Conservation (phyloP, 2,888 invertebrate genomes). For the Sepiola atlantica region DNA sequence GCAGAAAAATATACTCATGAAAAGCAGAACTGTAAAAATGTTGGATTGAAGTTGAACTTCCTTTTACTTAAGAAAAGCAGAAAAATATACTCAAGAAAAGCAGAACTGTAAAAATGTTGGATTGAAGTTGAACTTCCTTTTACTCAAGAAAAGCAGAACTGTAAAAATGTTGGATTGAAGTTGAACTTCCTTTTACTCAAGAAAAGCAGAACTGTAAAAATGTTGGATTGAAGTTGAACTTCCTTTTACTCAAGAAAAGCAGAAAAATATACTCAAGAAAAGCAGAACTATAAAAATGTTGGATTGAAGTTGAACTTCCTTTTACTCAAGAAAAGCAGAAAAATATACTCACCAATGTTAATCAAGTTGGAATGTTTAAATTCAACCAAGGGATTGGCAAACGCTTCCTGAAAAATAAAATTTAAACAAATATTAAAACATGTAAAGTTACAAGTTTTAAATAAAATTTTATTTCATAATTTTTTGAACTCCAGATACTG, state of each 20-base stretch:
- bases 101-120: not conserved
- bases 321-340: not conserved
- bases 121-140: not conserved
- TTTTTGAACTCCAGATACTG: not conserved
- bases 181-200: not conserved
- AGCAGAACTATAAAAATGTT: no score
- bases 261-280: no score
- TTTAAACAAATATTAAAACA: not conserved
- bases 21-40: no score
- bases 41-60: not conserved
- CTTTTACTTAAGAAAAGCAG: no score
- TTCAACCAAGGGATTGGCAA: conserved; percentile 85
- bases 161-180: not conserved
- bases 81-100: no score
- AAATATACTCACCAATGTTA: conserved; percentile 83
- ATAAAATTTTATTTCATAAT: not conserved
- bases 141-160: not conserved
- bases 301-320: not conserved
- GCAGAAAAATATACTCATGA: no score
- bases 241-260: not conserved
- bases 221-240: not conserved
- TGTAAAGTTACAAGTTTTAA: not conserved
- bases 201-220: no score
- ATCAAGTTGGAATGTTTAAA: conserved; percentile 94
- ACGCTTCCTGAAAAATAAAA: conserved; percentile 76